A percentile compares a stretch with the other conserved stretches of the same genome.
These are phyloP conservation scores for Ceratina australensis DNA, from an alignment of 1,140 invertebrate genomes.

Conservation along the genomic window DNA sequence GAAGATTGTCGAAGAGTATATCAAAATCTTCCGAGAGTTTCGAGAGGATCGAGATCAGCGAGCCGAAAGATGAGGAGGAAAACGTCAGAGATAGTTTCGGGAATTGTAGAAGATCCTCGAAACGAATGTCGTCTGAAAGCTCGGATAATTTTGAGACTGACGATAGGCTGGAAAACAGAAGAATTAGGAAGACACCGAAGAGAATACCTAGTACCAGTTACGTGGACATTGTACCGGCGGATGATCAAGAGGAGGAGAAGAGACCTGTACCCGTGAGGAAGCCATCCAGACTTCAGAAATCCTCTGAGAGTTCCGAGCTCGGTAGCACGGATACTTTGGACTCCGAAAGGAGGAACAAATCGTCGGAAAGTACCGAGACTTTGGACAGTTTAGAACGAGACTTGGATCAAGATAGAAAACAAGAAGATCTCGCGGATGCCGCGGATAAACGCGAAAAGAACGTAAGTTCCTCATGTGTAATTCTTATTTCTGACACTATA, in stretches of 20 bases:
- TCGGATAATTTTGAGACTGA: slow-evolving; percentile 74
- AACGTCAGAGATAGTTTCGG: slow-evolving; percentile 28
- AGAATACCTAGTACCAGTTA: slow-evolving; percentile 68
- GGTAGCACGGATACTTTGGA: slow-evolving; percentile 77
- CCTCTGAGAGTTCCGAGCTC: slow-evolving; percentile 76
- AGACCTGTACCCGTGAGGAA: slow-evolving; percentile 56
- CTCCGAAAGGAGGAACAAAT: slow-evolving; percentile 75
- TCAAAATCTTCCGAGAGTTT: slow-evolving; percentile 72
- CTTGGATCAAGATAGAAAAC: slow-evolving; percentile 70
- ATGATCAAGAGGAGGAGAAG: slow-evolving; percentile 57
- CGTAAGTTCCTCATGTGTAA: slow-evolving; percentile 63
- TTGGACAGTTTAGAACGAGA: slow-evolving; percentile 77
- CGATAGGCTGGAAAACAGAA: slow-evolving; percentile 67
- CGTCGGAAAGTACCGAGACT: slow-evolving; percentile 76
- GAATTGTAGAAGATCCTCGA: slow-evolving; percentile 47
- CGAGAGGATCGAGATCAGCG: slow-evolving; percentile 65
- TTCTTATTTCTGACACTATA: too few relatives aligned
- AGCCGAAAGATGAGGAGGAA: slow-evolving; percentile 36
- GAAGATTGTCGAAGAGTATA: slow-evolving; percentile 58
- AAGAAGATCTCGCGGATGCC: slow-evolving; percentile 67
- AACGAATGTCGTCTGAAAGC: slow-evolving; percentile 71
- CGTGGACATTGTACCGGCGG: slow-evolving; percentile 55
- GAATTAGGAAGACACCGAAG: slow-evolving; percentile 63
- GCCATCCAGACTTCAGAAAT: slow-evolving; percentile 72
- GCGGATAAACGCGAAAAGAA: slow-evolving; percentile 70